Evolutionary conservation across 2,113 vertebrate species (phyloP), one percentile per base, ranked within the genome.

Genomic region (Eubucco bourcierii): DNA sequence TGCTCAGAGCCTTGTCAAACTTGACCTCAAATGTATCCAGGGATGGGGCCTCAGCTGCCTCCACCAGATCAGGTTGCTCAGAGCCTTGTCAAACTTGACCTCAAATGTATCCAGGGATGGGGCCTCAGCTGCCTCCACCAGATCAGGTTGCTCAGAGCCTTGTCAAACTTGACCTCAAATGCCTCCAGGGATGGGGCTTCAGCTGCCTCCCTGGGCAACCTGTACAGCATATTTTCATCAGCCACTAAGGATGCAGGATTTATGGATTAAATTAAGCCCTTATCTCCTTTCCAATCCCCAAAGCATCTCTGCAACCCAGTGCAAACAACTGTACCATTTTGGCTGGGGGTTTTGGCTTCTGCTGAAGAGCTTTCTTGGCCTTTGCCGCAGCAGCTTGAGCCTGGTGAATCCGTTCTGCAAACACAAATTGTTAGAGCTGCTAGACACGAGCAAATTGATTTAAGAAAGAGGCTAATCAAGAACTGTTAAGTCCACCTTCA

Each of bases 311-410:
- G 24, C n/a, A 24, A 59, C 63, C 61, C 55, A 29, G 14, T 16
- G 23, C n/a, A 76, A 84, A 77, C 39, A 47, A 90, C 98, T 98
- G 97, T 97, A 99, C 99, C 85, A 98, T 97, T 94, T 99, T 99
- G 55, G 99, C 96, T 0, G 98, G 97, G 41, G 99, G 99, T 96
- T 99, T 99, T 4, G 99, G 99, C 90, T 99, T 99, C 96, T 99
- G 99, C 90, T 99, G 99, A 61, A 99, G 98, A 53, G 99, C 99
- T 95, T 99, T 99, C 90, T 98, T 98, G 82, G 99, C 99, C 96
- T 99, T 99, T 37, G 99, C 99, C 34, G 99, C 99, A 73, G 99
- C 99, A 72, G 99, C 99, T 77, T 99, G 99, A 70, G 99, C 99
- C 55, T 99, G 99, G 90, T 99, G 99, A 77, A 99, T 99, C 85